Conservation (phyloP, 2,888 invertebrate genomes). For the Agrotis exclamationis region DNA sequence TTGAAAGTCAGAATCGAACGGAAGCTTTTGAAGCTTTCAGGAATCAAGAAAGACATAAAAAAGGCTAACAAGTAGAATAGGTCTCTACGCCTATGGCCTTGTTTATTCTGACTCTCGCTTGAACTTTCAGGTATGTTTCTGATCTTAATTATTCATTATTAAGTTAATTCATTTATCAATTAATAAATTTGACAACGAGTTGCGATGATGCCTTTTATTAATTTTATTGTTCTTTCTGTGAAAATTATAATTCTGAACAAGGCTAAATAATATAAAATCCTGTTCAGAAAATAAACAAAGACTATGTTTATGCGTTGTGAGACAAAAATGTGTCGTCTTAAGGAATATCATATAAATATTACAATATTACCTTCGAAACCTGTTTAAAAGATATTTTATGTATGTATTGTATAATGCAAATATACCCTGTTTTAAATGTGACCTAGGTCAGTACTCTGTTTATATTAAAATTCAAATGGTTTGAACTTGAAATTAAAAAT, state of each 20-base stretch:
- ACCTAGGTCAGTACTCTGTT: constrained; percentile 35
- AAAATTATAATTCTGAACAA: too few relatives aligned
- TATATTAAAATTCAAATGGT: background rate
- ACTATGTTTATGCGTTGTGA: background rate
- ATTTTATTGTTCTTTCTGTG: too few relatives aligned
- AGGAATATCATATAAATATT: constrained; percentile 34
- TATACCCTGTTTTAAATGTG: constrained; percentile 7
- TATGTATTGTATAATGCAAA: constrained; percentile 12
- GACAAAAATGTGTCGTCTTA: constrained; percentile 11
- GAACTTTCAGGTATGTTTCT: too few relatives aligned
- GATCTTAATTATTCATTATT: too few relatives aligned
- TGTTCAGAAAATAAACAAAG: background rate
- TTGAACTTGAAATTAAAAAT: background rate
- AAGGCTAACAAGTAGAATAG: too few relatives aligned
- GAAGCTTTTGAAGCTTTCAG: background rate
- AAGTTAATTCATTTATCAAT: too few relatives aligned
- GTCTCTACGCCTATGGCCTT: too few relatives aligned
- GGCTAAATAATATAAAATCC: background rate
- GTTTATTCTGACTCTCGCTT: background rate
- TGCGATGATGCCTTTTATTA: too few relatives aligned
- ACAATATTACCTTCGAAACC: constrained; percentile 8
- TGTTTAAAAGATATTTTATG: constrained; percentile 8
- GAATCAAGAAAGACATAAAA: too few relatives aligned
- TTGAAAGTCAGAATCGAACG: background rate
- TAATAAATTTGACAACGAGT: too few relatives aligned